Evolutionary conservation across 2,113 vertebrate genomes (phyloP).

Genomic region (Abramis brama): DNA sequence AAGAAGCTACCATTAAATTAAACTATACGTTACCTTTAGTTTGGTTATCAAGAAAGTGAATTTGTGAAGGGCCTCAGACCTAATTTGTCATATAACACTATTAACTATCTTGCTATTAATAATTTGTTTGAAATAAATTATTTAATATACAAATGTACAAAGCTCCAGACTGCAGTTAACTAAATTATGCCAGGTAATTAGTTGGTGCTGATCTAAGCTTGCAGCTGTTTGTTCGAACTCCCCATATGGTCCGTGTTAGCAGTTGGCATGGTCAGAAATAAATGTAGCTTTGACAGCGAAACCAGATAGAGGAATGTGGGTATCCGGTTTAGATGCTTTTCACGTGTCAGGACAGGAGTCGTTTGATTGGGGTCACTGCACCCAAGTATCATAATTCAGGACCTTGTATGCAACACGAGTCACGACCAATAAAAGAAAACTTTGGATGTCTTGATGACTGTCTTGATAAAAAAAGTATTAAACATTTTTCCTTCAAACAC

Average conservation of each 20-base stretch:
- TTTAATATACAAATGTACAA: neutral
- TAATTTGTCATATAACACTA: too few relatives aligned
- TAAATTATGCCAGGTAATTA: neutral
- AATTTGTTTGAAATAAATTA: neutral
- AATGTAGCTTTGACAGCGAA: conserved; percentile 26
- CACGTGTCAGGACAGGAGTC: neutral
- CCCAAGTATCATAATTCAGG: neutral
- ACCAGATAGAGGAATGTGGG: neutral
- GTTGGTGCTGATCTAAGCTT: conserved; percentile 5
- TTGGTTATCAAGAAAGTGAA: too few relatives aligned
- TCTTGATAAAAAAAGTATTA: neutral
- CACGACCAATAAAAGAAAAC: neutral
- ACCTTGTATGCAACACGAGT: conserved; percentile 6
- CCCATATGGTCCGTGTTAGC: neutral
- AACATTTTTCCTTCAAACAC: too few relatives aligned
- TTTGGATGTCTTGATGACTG: neutral
- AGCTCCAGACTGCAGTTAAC: neutral
- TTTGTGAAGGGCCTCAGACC: too few relatives aligned
- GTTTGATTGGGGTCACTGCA: neutral
- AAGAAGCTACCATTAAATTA: too few relatives aligned
- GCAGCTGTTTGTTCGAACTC: conserved; percentile 15
- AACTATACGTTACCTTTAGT: too few relatives aligned
- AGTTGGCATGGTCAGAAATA: conserved; percentile 13
- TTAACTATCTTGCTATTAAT: neutral
- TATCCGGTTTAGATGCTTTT: neutral